Base-by-base conservation (phyloP, 2,888 invertebrate genomes). In the Troides aeacus region DNA sequence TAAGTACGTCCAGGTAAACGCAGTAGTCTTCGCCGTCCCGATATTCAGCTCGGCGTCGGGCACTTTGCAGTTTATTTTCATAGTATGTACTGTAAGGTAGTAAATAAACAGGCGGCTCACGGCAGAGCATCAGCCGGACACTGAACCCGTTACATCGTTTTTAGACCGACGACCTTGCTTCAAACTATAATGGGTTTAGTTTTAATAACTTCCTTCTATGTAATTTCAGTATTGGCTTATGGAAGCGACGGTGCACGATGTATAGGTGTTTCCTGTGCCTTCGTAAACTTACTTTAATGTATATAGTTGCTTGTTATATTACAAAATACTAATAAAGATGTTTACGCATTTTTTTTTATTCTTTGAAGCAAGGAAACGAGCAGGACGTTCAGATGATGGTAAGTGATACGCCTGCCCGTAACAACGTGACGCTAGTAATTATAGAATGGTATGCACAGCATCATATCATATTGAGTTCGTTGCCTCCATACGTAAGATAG, bases 71-170 rank as follows among this genome's bases (percentile, higher is more conserved):
- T 74, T 75, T 75, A 75, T 78, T 75, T 74, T 76, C 72, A 75
- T 76, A 75, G 74, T 69, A 69, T 66, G 64, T 70, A 70, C 62
- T 58, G 69, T 50, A 74, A 74, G 72, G 74, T 72, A 74, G 75
- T 77, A 75, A 76, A 77, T 78, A 77, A 78, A 79, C 74, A 71
- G 71, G 71, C 74, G 69, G 73, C 71, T 73, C 73, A 75, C 74
- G 72, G 76, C 76, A 70, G 74, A 73, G 75, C 75, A 73, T 74
- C 75, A 83, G 79, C 80, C 87, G 89, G 88, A 73, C 91, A 81
- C 84, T 87, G 90, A 90, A 90, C 91, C 86, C 90, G 87, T 83
- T 85, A 86, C 77, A 83, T 84, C 84, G 84, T 87, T 88, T 88
- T 88, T 86, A 86, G 90, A 90, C 79, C 89, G 83, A 84, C 85